Percentiles rank a stretch among this genome's conserved stretches.
phyloP scores from a whole-genome alignment of 2,797 vertebrate species.

The Hapalemur alaotrensis region DNA sequence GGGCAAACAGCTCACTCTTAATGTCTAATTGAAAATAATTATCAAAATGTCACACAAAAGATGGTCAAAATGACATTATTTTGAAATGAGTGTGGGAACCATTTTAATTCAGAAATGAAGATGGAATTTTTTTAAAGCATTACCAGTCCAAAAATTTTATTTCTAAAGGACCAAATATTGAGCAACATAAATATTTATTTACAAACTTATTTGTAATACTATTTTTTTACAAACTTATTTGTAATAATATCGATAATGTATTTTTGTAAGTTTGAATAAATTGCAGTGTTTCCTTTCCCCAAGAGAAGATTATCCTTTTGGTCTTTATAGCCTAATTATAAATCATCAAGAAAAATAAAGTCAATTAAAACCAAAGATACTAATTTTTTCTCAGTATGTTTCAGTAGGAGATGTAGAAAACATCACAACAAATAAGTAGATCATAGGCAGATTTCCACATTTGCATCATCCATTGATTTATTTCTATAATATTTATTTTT shows the following conservation, averaged over 20 bases:
- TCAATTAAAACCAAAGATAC: background rate
- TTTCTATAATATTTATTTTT: background rate
- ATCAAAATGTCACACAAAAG: background rate
- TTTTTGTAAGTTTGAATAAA: background rate
- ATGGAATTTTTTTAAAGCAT: background rate
- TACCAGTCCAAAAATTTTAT: background rate
- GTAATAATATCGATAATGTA: background rate
- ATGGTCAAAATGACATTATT: background rate
- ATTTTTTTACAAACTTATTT: no score
- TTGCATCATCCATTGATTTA: background rate
- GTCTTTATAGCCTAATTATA: background rate
- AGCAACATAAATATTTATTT: background rate
- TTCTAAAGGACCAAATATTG: background rate
- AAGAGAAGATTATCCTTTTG: background rate
- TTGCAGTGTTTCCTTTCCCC: background rate
- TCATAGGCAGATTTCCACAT: background rate
- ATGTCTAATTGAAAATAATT: background rate
- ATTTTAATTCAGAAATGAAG: slow-evolving; percentile 16
- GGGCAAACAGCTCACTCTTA: background rate
- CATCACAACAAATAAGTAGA: background rate
- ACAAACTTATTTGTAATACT: background rate
- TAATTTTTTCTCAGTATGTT: background rate
- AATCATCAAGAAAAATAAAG: background rate
- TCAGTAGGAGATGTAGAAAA: background rate
- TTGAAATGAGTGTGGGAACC: background rate